Base-by-base conservation (phyloP, 2,113 vertebrate genomes). In the Plecturocebus donacophilus region DNA sequence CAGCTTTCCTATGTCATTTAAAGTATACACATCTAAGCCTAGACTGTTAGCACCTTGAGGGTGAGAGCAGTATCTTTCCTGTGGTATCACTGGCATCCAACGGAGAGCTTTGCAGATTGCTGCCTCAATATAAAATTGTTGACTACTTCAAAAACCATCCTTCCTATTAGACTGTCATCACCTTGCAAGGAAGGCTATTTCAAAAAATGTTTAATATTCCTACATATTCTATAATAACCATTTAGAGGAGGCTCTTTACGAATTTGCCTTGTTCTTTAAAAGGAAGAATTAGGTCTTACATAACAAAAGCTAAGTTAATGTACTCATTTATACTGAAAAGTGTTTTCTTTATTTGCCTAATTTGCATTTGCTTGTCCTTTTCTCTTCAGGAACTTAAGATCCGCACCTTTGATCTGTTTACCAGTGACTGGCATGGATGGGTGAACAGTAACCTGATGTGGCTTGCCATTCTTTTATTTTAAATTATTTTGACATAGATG, bases 401-500 rank as follows among this genome's bases (percentile, higher is more conserved):
- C 30, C 83, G 27, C 16, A 54, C 12, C 32, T 76, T 73, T 90
- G 76, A 80, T 76, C 81, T 76, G 32, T 64, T 64, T 32, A 32
- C 61, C 30, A 21, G 3, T 58, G 52, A 61, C 13, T 42, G 47
- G 20, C 9, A 20, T 52, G 49, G 42, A 56, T 45, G 19, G 19
- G n/a, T 84, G 38, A 21, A 35, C 16, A 77, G 21, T 21, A 35
- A 83, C 5, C 35, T 71, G 17, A 87, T 20, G 9, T 3, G 42
- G 45, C 79, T 88, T 90, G 11, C 25, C 45, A 68, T 17, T 79
- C n/a, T 75, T 16, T 77, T 64, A 30, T 61, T 94, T 84, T 45
- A 54, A 96, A 92, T 92, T 92, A 90, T 88, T 96, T 91, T 94
- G 82, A 94, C 92, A 82, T 21, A 91, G 12, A 88, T 4, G 12